These are phyloP conservation scores for Selene dorsalis DNA, from an alignment of 2,797 vertebrate species.

Conservation along the genomic window DNA sequence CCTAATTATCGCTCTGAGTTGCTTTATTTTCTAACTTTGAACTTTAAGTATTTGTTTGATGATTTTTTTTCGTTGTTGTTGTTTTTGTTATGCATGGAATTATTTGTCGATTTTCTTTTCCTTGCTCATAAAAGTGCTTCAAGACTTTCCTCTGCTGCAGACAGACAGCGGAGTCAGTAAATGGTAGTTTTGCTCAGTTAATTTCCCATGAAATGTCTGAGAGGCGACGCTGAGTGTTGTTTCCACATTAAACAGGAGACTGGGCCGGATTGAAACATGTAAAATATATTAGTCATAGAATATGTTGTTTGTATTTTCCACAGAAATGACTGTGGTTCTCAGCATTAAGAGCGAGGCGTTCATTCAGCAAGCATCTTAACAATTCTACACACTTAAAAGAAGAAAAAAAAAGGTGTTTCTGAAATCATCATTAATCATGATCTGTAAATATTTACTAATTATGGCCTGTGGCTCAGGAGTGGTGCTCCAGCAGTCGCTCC, in stretches of 20 bases:
- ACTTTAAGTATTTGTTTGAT: conserved; percentile 31
- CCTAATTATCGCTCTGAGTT: conserved; percentile 6
- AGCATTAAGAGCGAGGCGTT: neutral
- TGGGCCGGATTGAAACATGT: neutral
- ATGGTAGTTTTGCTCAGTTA: neutral
- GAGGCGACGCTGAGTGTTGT: neutral
- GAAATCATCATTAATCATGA: neutral
- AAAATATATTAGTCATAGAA: neutral
- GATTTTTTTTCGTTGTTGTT: conserved; percentile 18
- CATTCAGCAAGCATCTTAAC: neutral
- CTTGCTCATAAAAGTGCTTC: neutral
- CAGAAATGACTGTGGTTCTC: neutral
- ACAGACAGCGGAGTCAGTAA: neutral
- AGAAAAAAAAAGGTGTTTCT: neutral
- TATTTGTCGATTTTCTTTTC: conserved; percentile 2
- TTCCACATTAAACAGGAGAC: neutral
- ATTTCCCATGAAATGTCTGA: neutral
- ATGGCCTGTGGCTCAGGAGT: neutral
- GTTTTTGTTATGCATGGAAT: conserved; percentile 1
- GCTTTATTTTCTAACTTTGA: conserved; percentile 28
- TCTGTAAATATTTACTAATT: neutral
- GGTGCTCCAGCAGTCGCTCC: neutral
- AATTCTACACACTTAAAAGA: neutral
- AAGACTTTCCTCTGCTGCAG: neutral
- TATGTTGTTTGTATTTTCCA: conserved; percentile 1